These are phyloP conservation scores for Gadopsis marmoratus DNA, from an alignment of 2,797 vertebrate species.

Conservation along the genomic window DNA sequence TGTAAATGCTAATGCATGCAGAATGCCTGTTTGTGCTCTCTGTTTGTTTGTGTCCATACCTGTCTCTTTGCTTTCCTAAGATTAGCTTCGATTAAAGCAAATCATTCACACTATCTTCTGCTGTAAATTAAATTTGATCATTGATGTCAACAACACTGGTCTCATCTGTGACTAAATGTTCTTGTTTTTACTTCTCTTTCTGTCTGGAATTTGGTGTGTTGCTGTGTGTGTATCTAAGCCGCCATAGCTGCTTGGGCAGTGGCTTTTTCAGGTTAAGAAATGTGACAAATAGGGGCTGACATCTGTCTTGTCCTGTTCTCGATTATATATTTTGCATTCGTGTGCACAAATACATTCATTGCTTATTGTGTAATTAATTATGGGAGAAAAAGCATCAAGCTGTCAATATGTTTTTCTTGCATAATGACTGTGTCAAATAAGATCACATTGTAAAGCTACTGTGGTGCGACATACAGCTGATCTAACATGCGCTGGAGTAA, in stretches of 20 bases:
- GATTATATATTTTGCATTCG: slow-evolving; percentile 6
- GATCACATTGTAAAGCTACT: slow-evolving; percentile 26
- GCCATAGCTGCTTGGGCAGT: background rate
- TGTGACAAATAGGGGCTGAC: slow-evolving; percentile 39
- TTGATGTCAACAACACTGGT: slow-evolving; percentile 11
- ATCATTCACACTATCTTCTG: slow-evolving; percentile 16
- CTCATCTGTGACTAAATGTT: slow-evolving; percentile 20
- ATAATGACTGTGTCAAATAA: slow-evolving; percentile 35
- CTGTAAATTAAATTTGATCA: slow-evolving; percentile 37
- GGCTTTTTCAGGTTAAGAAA: slow-evolving; percentile 38
- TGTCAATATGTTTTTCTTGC: slow-evolving; percentile 31
- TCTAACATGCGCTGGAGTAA: slow-evolving; percentile 31
- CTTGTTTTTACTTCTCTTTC: slow-evolving; percentile 1
- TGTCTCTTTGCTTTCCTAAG: slow-evolving; percentile 19
- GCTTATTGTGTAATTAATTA: slow-evolving; percentile 31
- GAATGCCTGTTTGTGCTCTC: slow-evolving; percentile 14
- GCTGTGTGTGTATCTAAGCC: background rate
- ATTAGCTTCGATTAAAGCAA: slow-evolving; percentile 50
- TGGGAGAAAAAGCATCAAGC: slow-evolving; percentile 1
- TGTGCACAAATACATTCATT: slow-evolving; percentile 24
- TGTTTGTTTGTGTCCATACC: slow-evolving; percentile 16
- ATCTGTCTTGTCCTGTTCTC: slow-evolving; percentile 19
- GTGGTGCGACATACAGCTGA: slow-evolving; percentile 12
- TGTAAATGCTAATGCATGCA: slow-evolving; percentile 31
- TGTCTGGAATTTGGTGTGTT: background rate